Evolutionary conservation across 2,113 vertebrate species (phyloP), one percentile per base, ranked within the genome.

Genomic region (Gavialis gangeticus): DNA sequence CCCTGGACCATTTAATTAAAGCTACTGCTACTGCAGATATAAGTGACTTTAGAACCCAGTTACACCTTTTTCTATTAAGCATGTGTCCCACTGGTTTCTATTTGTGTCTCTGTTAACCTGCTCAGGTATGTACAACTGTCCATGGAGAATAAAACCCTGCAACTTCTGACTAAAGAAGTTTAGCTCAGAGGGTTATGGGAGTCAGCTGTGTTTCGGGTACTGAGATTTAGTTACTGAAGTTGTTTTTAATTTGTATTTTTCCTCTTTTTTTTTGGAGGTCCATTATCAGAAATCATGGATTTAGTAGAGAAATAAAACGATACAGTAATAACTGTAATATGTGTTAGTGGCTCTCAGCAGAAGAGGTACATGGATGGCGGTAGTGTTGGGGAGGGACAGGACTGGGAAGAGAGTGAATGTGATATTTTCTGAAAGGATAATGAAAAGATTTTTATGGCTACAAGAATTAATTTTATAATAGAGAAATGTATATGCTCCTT

Each of bases 351-450:
- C 80, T 84, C 91, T 46, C 66, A 82, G 82, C 54, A 30, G 28
- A 79, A 90, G 14, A 14, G n/a, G 13, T 27, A 66, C n/a, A 66
- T 30, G 64, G 28, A 28, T 46, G 46, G 46, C 9, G 46, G 46
- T 46, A 46, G 46, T 9, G 46, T 46, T 46, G 46, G 46, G 46
- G 46, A 46, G 46, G 46, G 66, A 95, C 87, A 87, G 80, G 78
- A 90, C 60, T 87, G 88, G 88, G 10, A 76, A 78, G 54, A 55
- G 25, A 67, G 22, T 27, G 21, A 54, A 37, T 77, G 46, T 75
- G 54, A 94, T 89, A 76, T 76, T 85, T 89, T 81, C 77, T 87
- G 18, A 58, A 77, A 57, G 82, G 79, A 79, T 60, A 94, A 90
- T 76, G 24, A 14, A 1, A 5, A 0, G 5, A 56, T 37, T 19